Percentiles rank a stretch among this genome's conserved stretches.
Conservation (phyloP, 2,113 vertebrate genomes). For the Holacanthus passer region DNA sequence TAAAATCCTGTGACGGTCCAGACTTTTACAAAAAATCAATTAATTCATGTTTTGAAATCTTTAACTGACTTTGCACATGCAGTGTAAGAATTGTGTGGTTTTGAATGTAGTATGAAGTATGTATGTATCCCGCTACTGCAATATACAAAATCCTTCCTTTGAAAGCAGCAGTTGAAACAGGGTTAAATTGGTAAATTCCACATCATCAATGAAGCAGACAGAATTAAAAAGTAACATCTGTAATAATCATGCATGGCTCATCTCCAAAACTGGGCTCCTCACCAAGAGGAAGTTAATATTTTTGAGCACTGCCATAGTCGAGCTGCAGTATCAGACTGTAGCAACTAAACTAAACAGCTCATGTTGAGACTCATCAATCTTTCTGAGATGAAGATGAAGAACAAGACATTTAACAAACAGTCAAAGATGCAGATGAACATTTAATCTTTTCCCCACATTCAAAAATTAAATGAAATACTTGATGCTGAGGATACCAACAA, state of each 20-base stretch:
- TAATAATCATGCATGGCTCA: background rate
- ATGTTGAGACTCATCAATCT: background rate
- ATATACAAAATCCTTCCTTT: background rate
- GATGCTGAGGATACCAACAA: constrained; percentile 5
- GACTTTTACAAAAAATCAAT: background rate
- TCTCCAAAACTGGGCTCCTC: background rate
- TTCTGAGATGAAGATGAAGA: background rate
- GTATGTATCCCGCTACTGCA: background rate
- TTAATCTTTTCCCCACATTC: background rate
- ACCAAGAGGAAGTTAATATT: constrained; percentile 13
- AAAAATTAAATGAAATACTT: background rate
- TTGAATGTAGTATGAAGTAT: too few relatives aligned
- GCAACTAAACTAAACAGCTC: background rate
- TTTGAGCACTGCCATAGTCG: background rate
- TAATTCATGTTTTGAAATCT: background rate
- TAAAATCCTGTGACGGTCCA: background rate
- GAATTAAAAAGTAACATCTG: constrained; percentile 1
- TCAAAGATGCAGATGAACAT: background rate
- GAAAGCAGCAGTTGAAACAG: background rate
- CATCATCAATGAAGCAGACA: background rate
- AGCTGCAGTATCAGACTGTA: background rate
- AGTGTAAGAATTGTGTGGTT: too few relatives aligned
- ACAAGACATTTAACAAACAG: background rate
- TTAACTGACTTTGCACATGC: background rate
- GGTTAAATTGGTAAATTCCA: background rate